A percentile compares a stretch with the other conserved stretches of the same genome.
These are phyloP conservation scores for Aphelenchoides bicaudatus DNA, from an alignment of 2,888 invertebrate genomes.

Conservation along the genomic window DNA sequence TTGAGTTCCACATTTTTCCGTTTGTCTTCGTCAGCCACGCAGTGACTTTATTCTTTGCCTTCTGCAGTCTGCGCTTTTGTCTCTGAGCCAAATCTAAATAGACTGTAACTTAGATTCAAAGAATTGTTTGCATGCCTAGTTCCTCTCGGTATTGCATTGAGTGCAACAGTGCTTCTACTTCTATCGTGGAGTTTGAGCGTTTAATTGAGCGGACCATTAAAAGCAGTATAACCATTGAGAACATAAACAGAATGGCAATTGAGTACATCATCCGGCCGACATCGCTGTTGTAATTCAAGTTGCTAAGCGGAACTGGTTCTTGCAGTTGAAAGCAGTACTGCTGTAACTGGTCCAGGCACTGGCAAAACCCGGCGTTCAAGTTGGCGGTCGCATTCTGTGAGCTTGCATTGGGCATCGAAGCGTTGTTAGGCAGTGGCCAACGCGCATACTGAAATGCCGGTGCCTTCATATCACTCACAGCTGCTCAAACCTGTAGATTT, in stretches of 20 bases:
- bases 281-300: conserved; percentile 42
- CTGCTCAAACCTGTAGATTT: no score
- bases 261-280: conserved; percentile 55
- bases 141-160: conserved; percentile 59
- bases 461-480: no score
- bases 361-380: conserved; percentile 8
- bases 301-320: conserved; percentile 13
- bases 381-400: conserved; percentile 1
- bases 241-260: conserved; percentile 53
- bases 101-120: neutral
- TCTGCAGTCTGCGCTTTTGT: conserved; percentile 42
- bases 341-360: conserved; percentile 18
- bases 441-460: conserved; percentile 4
- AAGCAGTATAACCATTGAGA: conserved; percentile 49
- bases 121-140: conserved; percentile 39
- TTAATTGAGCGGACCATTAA: conserved; percentile 56
- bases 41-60: conserved; percentile 40
- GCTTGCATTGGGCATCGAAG: neutral
- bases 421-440: neutral
- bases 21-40: conserved; percentile 49
- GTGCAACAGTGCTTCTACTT: conserved; percentile 54
- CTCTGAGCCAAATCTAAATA: conserved; percentile 37
- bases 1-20: conserved; percentile 36
- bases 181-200: conserved; percentile 41
- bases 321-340: conserved; percentile 9